Evolutionary conservation across 1,140 invertebrate genomes (phyloP), one percentile per base, ranked within the genome.

Genomic region (Colletes latitarsis): DNA sequence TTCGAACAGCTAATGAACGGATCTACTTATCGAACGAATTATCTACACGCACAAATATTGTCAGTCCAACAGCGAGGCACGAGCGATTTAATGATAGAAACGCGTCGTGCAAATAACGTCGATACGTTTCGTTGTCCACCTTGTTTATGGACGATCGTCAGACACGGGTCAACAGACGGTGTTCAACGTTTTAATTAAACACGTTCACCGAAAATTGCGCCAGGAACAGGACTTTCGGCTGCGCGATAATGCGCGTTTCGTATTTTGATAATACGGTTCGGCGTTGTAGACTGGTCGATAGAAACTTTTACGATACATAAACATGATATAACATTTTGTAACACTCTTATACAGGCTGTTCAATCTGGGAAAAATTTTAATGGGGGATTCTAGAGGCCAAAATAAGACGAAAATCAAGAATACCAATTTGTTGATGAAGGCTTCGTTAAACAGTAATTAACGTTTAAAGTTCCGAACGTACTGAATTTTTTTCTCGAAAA

Each of bases 71-170:
- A 12, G 19, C 19, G 30, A 52, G 10, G 14, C 19, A 62, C 12
- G 62, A 66, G 49, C 14, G n/a, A 67, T 76, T 76, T 67, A 67
- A 67, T 67, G 52, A 67, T 66, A 30, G 52, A 17, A 43, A 57
- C 30, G 39, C 49, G 49, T 55, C 62, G 70, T 14, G 17, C 62
- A 52, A 75, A 75, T 39, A 57, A 21, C 6, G n/a, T 0, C 21
- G 14, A 67, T 57, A 30, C 21, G 49, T 55, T 53, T 75, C 62
- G 6, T 67, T 67, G 39, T 55, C 8, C 12, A 9, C 4, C 30
- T 76, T 74, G 63, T 76, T 76, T 76, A 76, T 57, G 63, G 17
- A 41, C 60, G 17, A 64, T 55, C 17, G 43, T 66, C 66, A 19
- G 63, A 57, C 72, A 30, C 71, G 58, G 58, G 19, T 49, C 30